phyloP scores from a whole-genome alignment of 2,888 invertebrate genomes.

The Megalurothrips usitatus region DNA sequence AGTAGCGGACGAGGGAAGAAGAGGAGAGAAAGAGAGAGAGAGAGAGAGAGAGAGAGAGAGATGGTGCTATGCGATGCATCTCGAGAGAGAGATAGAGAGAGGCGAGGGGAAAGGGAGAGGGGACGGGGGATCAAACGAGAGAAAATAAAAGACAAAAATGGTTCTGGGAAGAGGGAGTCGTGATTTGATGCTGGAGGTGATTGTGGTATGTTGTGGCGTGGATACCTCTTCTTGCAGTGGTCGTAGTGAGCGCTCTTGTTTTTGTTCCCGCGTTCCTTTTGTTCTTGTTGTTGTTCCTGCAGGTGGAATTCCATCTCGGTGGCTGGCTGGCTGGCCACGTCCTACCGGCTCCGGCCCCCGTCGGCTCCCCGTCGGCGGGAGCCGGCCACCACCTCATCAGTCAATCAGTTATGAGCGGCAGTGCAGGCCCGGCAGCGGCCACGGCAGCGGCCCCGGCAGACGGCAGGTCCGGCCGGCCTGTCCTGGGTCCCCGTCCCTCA shows the following conservation, averaged over 20 bases:
- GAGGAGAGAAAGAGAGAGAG: neutral
- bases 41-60: neutral
- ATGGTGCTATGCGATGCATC: neutral
- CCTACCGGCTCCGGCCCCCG: neutral
- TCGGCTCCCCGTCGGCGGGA: too few species aligned
- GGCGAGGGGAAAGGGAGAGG: neutral
- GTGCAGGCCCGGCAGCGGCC: neutral
- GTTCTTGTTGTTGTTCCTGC: slow-evolving; percentile 9
- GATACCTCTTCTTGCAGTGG: neutral
- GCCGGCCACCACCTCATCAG: too few species aligned
- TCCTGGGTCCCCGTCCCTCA: too few species aligned
- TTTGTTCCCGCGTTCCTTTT: neutral
- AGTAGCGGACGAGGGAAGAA: neutral
- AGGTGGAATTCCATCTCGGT: slow-evolving; percentile 15
- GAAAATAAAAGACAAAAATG: slow-evolving; percentile 25
- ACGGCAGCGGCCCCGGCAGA: neutral
- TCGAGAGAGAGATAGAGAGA: neutral
- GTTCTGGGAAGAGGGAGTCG: slow-evolving; percentile 6
- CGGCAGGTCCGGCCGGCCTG: neutral
- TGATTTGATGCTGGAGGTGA: slow-evolving; percentile 24
- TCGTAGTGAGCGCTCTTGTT: neutral
- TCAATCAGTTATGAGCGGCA: neutral
- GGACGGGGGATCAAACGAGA: neutral
- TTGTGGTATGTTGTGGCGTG: slow-evolving; percentile 22
- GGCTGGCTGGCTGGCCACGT: neutral